phyloP scores from a whole-genome alignment of 2,113 vertebrate genomes.

The Microtus montanus region DNA sequence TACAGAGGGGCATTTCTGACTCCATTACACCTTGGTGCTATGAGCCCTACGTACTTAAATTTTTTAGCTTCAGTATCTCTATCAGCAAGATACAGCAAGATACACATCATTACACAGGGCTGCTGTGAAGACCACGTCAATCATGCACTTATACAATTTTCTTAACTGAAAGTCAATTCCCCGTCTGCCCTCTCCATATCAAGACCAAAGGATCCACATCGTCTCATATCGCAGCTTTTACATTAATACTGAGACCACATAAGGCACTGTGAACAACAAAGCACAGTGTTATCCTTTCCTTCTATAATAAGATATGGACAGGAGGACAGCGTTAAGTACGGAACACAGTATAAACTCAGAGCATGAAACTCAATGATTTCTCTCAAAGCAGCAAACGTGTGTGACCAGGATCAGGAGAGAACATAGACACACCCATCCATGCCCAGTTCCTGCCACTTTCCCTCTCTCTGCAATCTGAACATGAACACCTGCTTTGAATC shows the following conservation, averaged over 20 bases:
- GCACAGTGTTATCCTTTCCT: background rate
- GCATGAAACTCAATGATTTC: background rate
- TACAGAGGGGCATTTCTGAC: background rate
- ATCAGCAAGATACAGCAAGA: background rate
- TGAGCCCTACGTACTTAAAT: background rate
- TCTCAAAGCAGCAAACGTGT: background rate
- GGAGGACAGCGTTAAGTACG: background rate
- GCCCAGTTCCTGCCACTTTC: background rate
- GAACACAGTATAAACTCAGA: background rate
- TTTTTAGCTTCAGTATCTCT: conserved; percentile 26
- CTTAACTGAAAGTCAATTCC: background rate
- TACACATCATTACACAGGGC: background rate
- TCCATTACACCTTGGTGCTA: background rate
- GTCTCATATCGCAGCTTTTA: background rate
- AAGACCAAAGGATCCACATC: background rate
- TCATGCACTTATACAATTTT: background rate
- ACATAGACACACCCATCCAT: background rate
- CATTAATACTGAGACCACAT: background rate
- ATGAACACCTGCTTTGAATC: background rate
- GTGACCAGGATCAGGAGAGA: background rate
- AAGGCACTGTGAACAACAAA: background rate
- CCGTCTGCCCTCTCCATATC: background rate
- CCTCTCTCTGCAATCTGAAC: background rate
- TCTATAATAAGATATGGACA: background rate
- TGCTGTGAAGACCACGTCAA: background rate